phyloP scores from a whole-genome alignment of 2,113 vertebrate species.

The Menidia beryllina region DNA sequence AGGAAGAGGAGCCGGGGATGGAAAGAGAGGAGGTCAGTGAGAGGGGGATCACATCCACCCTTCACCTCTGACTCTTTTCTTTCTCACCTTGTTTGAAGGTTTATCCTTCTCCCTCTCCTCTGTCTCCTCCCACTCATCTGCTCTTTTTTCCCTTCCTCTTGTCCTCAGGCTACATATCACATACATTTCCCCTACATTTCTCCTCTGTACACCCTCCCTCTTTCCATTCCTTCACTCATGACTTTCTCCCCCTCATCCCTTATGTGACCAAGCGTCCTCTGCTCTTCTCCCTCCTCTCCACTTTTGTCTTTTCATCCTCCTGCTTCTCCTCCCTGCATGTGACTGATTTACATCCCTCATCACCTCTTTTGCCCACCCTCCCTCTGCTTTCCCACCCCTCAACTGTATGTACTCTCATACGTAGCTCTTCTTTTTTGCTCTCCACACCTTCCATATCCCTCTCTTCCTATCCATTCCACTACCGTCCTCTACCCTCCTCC shows the following conservation, averaged over 20 bases:
- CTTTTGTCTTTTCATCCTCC: constrained; percentile 18
- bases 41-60: constrained; percentile 39
- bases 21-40: constrained; percentile 36
- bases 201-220: constrained; percentile 46
- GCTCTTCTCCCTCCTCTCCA: constrained; percentile 25
- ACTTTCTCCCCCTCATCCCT: constrained; percentile 52
- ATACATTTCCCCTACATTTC: constrained; percentile 63
- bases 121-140: constrained; percentile 25
- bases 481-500: constrained; percentile 55
- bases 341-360: constrained; percentile 43
- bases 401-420: not conserved
- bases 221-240: constrained; percentile 40
- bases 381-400: not conserved
- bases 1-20: constrained; percentile 6
- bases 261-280: constrained; percentile 51
- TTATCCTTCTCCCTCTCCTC: constrained; percentile 42
- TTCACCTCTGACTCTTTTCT: constrained; percentile 50
- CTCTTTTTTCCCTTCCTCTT: constrained; percentile 38
- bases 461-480: constrained; percentile 15
- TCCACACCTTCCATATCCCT: not conserved
- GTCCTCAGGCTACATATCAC: constrained; percentile 69
- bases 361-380: constrained; percentile 11
- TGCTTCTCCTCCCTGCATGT: constrained; percentile 10
- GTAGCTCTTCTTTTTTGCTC: not conserved
- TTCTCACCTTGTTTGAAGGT: constrained; percentile 54